Conservation (phyloP, 2,888 invertebrate genomes). For the Fragum sueziense region DNA sequence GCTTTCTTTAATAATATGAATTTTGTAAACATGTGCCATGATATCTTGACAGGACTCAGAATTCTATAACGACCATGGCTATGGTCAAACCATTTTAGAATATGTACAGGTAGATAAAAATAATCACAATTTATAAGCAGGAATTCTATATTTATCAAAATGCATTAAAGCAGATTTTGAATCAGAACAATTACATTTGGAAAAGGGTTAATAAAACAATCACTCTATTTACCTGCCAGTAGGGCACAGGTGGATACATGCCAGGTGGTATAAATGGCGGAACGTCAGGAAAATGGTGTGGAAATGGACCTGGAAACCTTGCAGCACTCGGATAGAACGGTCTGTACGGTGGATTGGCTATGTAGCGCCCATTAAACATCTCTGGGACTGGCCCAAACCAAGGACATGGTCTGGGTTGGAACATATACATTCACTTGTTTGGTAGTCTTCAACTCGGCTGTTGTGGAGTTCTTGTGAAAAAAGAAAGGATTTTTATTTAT, state of each 20-base stretch:
- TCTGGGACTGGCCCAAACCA: constrained; percentile 29
- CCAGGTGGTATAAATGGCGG: constrained; percentile 43
- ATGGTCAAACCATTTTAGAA: too few relatives aligned
- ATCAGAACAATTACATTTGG: too few relatives aligned
- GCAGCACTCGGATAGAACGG: constrained; percentile 31
- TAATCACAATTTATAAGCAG: too few relatives aligned
- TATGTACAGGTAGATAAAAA: too few relatives aligned
- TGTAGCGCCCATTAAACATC: constrained; percentile 11
- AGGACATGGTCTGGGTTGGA: constrained; percentile 35
- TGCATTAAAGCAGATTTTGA: too few relatives aligned
- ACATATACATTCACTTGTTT: constrained; percentile 39
- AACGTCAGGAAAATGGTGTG: constrained; percentile 30
- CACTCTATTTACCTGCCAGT: constrained; percentile 59
- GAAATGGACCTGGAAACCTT: constrained; percentile 26
- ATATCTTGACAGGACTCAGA: too few relatives aligned
- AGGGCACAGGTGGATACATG: constrained; percentile 22
- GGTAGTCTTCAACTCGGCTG: not conserved
- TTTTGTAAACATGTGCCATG: too few relatives aligned
- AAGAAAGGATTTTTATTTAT: too few relatives aligned
- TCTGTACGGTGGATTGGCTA: constrained; percentile 27
- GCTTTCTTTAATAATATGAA: too few relatives aligned
- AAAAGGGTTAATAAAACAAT: too few relatives aligned
- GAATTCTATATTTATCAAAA: too few relatives aligned
- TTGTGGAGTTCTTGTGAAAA: not conserved
- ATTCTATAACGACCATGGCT: too few relatives aligned